Evolutionary conservation across 2,113 vertebrate genomes (phyloP), one percentile per base, ranked within the genome.

Genomic region (Struthidea cinerea): DNA sequence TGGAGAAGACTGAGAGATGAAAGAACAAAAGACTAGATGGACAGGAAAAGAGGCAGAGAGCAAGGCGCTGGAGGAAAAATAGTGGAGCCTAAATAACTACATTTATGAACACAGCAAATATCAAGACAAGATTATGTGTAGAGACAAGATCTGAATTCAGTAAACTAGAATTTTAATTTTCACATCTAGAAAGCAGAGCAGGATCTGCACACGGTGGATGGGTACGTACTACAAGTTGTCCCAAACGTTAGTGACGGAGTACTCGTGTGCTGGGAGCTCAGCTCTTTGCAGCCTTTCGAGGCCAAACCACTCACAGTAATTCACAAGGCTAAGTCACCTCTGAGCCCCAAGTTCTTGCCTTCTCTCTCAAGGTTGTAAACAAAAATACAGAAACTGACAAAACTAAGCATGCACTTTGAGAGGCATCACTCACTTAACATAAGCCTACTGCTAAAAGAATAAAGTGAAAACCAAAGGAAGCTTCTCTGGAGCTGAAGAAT

Each of bases 211-310:
- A 21, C 28, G 7, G 47, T 3, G 16, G 11, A 61, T 12, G 24
- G 16, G 41, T 10, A 52, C 0, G 0, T 6, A n/a, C 26, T 26
- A 21, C 49, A 84, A 87, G 56, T 11, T 64, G 59, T 63, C 64
- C 75, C 55, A 92, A 60, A 55, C 1, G 3, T 13, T 7, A 27
- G 27, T 23, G 67, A 33, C 17, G 8, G 59, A 41, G 33, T 33
- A 68, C n/a, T 44, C 0, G 0, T 4, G 19, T 10, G 22, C 79
- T 55, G 5, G 1, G 41, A 68, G 37, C 67, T n/a, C 3, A 1
- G 44, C 16, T 79, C 71, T 52, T 15, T 5, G 49, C 56, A 94
- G 56, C 65, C 56, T 28, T 67, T 37, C 15, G 6, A 23, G 70
- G 44, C 44, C 8, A 3, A 44, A 75, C 23, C 44, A 57, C 13